A percentile compares a stretch with the other conserved stretches of the same genome.
phyloP scores from a whole-genome alignment of 2,888 invertebrate species.

The Drosophila acutilabella region DNA sequence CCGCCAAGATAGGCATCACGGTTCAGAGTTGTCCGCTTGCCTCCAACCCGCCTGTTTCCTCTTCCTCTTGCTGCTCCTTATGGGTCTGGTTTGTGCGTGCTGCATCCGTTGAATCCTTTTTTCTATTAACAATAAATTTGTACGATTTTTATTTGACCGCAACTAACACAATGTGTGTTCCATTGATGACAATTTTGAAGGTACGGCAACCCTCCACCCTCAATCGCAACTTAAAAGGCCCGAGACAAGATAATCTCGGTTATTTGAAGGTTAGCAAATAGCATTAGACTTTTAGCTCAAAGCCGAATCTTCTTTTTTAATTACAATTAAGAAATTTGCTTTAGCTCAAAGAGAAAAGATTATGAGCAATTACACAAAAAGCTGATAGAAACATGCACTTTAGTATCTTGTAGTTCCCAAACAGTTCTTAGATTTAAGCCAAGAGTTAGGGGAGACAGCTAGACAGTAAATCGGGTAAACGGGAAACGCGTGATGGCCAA shows the following conservation, averaged over 20 bases:
- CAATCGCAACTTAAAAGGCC: neutral
- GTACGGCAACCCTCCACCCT: slow-evolving; percentile 10
- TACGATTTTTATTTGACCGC: slow-evolving; percentile 62
- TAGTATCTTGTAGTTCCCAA: slow-evolving; percentile 36
- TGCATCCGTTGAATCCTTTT: slow-evolving; percentile 68
- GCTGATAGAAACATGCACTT: slow-evolving; percentile 11
- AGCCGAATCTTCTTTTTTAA: no score
- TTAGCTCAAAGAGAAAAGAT: neutral
- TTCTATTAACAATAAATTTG: slow-evolving; percentile 84
- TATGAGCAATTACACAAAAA: slow-evolving; percentile 40
- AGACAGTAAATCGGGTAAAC: slow-evolving; percentile 53
- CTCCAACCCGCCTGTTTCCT: neutral
- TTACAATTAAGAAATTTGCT: no score
- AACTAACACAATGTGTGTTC: slow-evolving; percentile 44
- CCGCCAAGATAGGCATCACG: slow-evolving; percentile 71
- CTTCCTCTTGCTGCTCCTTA: neutral
- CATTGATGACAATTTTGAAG: slow-evolving; percentile 28
- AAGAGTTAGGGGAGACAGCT: slow-evolving; percentile 9
- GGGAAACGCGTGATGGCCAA: slow-evolving; percentile 69
- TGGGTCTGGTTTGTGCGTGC: slow-evolving; percentile 51
- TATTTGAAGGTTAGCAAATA: slow-evolving; percentile 1
- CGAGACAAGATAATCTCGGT: neutral
- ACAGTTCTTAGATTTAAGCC: slow-evolving; percentile 42
- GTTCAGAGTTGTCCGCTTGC: slow-evolving; percentile 14
- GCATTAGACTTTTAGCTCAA: no score